Evolutionary conservation across 2,113 vertebrate genomes (phyloP), one percentile per base, ranked within the genome.

Genomic region (Atherinomorus stipes): DNA sequence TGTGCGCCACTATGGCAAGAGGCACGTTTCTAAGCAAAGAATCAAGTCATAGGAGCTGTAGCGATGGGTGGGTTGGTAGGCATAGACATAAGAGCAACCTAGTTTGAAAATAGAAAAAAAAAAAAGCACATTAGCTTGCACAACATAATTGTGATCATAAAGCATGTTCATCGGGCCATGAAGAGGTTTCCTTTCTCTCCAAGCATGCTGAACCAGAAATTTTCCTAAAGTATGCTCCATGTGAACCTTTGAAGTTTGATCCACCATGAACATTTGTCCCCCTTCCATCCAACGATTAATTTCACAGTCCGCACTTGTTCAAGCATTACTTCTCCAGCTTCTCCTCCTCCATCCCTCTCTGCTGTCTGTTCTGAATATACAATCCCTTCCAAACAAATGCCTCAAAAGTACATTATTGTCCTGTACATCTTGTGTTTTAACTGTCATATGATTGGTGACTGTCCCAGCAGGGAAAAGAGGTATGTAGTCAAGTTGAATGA

Each of bases 391-490:
- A 68, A 76, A n/a, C 92, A 94, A 94, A 96, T 92, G 89, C 94
- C 92, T 96, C 90, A 94, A 89, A 86, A 75, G 63, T 67, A 86
- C 85, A 71, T 94, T 94, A 85, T 92, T 88, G 85, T 86, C 84
- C 83, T 89, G 80, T 88, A 90, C 91, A 87, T 98, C 95, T 94
- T 97, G 94, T 99, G 95, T 97, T 93, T 94, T 95, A 94, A 97
- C 95, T 96, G 93, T 96, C 94, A 94, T 96, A 96, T 95, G 95
- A 95, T 95, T 94, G 95, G 94, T 97, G 96, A 97, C 96, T 95
- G 94, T 95, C 95, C 94, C 92, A 94, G 93, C 97, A 99, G 98
- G 98, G 98, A 89, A 99, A 98, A 98, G 98, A 99, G 98, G 98
- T 99, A 99, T 95, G 98, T 99, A 95, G 94, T 93, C 84, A 88